phyloP scores from a whole-genome alignment of 2,888 invertebrate species.

The Machimus atricapillus region DNA sequence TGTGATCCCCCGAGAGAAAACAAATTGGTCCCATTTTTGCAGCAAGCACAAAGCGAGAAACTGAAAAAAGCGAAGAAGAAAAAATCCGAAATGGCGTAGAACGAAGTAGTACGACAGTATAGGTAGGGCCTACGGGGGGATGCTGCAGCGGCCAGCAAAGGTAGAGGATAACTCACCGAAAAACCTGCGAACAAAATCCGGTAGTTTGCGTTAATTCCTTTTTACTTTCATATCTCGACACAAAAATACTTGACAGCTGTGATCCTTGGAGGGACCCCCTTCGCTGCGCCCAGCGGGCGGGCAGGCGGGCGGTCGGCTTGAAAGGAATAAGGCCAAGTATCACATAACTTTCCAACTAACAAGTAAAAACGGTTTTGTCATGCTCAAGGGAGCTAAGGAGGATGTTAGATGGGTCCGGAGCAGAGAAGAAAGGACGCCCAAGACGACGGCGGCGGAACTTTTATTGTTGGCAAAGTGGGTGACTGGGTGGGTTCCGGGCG shows the following conservation, averaged over 20 bases:
- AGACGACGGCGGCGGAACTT: constrained; percentile 27
- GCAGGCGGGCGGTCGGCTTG: background rate
- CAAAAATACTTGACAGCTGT: constrained; percentile 42
- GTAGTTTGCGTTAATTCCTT: constrained; percentile 13
- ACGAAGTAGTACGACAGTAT: background rate
- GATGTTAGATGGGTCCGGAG: constrained; percentile 5
- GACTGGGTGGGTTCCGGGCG: background rate
- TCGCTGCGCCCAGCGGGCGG: background rate
- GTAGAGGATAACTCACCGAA: background rate
- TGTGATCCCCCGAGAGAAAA: constrained; percentile 13
- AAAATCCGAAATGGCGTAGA: background rate
- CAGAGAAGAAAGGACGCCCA: background rate
- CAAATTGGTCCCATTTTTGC: constrained; percentile 15
- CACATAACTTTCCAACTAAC: constrained; percentile 39
- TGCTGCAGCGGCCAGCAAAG: background rate
- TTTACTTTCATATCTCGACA: constrained; percentile 11
- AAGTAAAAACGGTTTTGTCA: constrained; percentile 41
- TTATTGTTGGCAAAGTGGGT: constrained; percentile 27
- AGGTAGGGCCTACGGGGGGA: background rate
- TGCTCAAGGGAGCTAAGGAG: constrained; percentile 38
- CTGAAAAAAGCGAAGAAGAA: background rate
- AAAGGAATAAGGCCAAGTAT: constrained; percentile 42
- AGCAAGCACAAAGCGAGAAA: background rate
- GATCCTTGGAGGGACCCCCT: constrained; percentile 18
- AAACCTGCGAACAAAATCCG: background rate